These are phyloP conservation scores for Dasysyrphus tricinctus DNA, from an alignment of 2,888 invertebrate species.

Conservation along the genomic window DNA sequence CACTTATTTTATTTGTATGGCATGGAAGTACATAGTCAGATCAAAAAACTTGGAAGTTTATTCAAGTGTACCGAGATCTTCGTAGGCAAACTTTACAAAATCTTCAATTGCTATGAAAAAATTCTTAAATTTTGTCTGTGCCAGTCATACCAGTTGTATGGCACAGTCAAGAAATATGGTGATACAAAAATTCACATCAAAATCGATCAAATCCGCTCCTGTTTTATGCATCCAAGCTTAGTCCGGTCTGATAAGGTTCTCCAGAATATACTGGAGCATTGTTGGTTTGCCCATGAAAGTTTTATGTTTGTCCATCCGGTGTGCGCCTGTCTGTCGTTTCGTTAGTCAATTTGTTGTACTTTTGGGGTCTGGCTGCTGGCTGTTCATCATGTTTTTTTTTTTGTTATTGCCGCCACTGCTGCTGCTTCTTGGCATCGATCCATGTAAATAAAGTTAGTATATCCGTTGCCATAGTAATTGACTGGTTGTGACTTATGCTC, in stretches of 20 bases:
- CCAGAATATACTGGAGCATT: slow-evolving; percentile 29
- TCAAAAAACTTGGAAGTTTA: too few species aligned
- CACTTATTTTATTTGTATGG: too few species aligned
- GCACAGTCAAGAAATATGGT: neutral
- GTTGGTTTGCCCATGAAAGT: slow-evolving; percentile 61
- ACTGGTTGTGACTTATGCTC: slow-evolving; percentile 62
- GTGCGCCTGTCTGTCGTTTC: slow-evolving; percentile 65
- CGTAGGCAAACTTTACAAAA: neutral
- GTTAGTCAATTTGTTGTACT: slow-evolving; percentile 68
- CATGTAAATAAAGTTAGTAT: slow-evolving; percentile 65
- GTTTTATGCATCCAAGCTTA: slow-evolving; percentile 24
- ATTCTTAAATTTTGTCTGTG: neutral
- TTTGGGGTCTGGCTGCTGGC: slow-evolving; percentile 27
- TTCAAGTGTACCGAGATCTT: too few species aligned
- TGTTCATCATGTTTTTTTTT: slow-evolving; percentile 7
- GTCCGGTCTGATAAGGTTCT: slow-evolving; percentile 27
- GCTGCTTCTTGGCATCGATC: slow-evolving; percentile 66
- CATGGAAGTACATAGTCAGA: too few species aligned
- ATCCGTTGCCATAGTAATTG: slow-evolving; percentile 58
- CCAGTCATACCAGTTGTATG: neutral
- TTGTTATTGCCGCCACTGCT: neutral
- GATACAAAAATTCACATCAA: neutral
- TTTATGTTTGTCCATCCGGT: slow-evolving; percentile 72
- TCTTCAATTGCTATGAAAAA: neutral
- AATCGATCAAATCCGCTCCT: neutral